Evolutionary conservation across 2,888 invertebrate genomes (phyloP).

Genomic region (Ptychoptera contaminata): DNA sequence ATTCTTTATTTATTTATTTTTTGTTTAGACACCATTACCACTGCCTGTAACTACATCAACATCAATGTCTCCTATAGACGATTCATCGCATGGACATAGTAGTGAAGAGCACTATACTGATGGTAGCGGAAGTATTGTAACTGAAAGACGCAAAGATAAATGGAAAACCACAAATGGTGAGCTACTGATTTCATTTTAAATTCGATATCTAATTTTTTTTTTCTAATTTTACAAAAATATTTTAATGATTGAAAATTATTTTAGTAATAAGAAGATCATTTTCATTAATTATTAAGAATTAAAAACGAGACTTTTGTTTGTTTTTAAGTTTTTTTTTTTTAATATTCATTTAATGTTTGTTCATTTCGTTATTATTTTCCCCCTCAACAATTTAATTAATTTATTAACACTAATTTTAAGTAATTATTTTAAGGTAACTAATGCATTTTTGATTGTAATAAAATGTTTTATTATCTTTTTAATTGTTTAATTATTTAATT

Average conservation of each 20-base stretch:
- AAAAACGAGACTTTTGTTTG: too few species aligned
- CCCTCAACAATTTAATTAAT: background rate
- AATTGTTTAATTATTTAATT: background rate
- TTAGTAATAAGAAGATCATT: too few species aligned
- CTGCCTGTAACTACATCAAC: constrained; percentile 17
- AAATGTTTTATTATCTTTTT: background rate
- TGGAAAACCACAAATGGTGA: constrained; percentile 27
- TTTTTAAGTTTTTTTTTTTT: background rate
- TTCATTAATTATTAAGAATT: too few species aligned
- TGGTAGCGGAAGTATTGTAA: constrained; percentile 16
- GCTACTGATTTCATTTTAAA: constrained; percentile 3
- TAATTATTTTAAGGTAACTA: background rate
- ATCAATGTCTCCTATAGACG: constrained; percentile 16
- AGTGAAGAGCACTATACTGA: constrained; percentile 13
- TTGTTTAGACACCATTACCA: constrained; percentile 20
- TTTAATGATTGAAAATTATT: too few species aligned
- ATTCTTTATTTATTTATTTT: background rate
- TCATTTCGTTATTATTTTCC: background rate
- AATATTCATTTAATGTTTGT: background rate
- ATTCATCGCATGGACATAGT: constrained; percentile 20
- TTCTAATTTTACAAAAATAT: background rate
- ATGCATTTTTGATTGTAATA: background rate
- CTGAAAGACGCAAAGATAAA: constrained; percentile 29
- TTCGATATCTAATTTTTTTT: background rate
- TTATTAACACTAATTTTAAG: background rate